Conservation (phyloP, 1,140 invertebrate genomes). For the Chrysopa pallens region DNA sequence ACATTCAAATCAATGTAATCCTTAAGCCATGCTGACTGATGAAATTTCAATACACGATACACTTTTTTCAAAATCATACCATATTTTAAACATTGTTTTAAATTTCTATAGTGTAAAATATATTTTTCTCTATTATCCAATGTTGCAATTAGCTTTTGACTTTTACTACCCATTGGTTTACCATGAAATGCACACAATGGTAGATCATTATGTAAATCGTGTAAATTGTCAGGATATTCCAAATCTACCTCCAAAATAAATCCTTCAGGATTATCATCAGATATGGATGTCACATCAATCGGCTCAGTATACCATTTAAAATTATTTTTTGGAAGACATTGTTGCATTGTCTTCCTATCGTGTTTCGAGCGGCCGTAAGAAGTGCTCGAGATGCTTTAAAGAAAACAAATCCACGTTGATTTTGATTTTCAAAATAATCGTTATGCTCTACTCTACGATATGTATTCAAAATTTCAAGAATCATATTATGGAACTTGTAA, state of each 20-base stretch:
- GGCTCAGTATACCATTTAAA: conserved; percentile 6
- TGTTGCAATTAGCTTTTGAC: conserved; percentile 6
- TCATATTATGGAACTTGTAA: conserved; percentile 2
- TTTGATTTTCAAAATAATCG: no score
- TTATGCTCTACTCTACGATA: conserved; percentile 6
- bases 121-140: conserved; percentile 10
- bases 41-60: conserved; percentile 17
- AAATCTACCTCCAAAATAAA: conserved; percentile 13
- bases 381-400: no score
- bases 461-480: conserved; percentile 6
- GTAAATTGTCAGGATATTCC: conserved; percentile 12
- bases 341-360: no score
- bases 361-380: neutral
- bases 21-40: conserved; percentile 16
- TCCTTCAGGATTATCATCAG: conserved; percentile 3
- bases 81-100: conserved; percentile 9
- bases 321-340: conserved; percentile 8
- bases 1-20: conserved; percentile 19
- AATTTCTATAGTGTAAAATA: conserved; percentile 15
- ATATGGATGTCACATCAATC: conserved; percentile 8
- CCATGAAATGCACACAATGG: conserved; percentile 6
- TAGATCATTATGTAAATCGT: conserved; percentile 10
- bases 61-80: conserved; percentile 18
- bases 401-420: conserved; percentile 3
- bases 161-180: conserved; percentile 1